Evolutionary conservation across 2,797 vertebrate species (phyloP).

Genomic region (Mastacembelus armatus): DNA sequence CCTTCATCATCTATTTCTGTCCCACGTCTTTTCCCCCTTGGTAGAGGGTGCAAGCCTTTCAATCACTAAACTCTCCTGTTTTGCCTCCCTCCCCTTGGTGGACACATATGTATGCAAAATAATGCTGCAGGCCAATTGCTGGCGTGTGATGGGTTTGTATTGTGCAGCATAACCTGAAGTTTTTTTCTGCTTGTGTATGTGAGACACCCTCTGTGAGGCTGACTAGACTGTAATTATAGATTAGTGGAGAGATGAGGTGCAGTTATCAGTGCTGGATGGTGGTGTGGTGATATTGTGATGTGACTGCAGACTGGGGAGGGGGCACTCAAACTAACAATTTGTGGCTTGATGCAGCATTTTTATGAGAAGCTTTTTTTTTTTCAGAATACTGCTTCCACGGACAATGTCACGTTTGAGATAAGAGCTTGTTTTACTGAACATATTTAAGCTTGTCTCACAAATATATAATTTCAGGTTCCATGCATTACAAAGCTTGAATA

Average conservation of each 20-base stretch:
- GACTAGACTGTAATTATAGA: slow-evolving; percentile 24
- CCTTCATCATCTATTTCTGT: slow-evolving; percentile 23
- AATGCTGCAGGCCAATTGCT: slow-evolving; percentile 41
- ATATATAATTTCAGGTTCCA: not conserved
- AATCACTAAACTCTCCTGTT: slow-evolving; percentile 32
- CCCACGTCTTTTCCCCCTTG: slow-evolving; percentile 24
- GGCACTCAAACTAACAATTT: slow-evolving; percentile 14
- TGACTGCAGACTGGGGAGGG: slow-evolving; percentile 9
- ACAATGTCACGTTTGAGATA: not conserved
- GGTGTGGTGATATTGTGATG: slow-evolving; percentile 19
- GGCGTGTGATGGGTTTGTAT: slow-evolving; percentile 14
- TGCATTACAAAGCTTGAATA: not conserved
- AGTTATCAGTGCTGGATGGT: slow-evolving; percentile 21
- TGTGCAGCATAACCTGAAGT: slow-evolving; percentile 24
- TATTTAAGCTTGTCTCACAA: not conserved
- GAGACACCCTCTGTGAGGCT: slow-evolving; percentile 14
- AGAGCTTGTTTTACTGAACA: not conserved
- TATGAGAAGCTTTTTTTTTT: not conserved
- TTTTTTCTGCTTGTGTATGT: slow-evolving; percentile 19
- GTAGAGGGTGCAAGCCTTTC: slow-evolving; percentile 26
- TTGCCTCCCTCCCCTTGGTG: slow-evolving; percentile 25
- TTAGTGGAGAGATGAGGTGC: slow-evolving; percentile 27
- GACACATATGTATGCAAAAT: slow-evolving; percentile 46
- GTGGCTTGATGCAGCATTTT: slow-evolving; percentile 1
- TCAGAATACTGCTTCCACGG: not conserved